A percentile compares a stretch with the other conserved stretches of the same genome.
These are phyloP conservation scores for Caerostris darwini DNA, from an alignment of 1,140 invertebrate genomes.

Conservation along the genomic window DNA sequence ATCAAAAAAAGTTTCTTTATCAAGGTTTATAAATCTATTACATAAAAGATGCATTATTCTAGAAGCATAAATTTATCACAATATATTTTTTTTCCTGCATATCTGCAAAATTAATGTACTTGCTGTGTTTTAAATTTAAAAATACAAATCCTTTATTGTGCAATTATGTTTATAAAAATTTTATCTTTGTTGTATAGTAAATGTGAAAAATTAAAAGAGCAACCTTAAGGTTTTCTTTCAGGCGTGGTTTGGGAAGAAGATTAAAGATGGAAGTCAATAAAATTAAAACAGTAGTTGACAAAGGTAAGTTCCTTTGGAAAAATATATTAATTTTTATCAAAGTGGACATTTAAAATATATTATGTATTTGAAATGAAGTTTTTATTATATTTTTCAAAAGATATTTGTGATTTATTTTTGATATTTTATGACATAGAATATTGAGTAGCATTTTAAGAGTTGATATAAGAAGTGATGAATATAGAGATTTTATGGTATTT, in stretches of 20 bases:
- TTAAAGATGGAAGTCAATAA: constrained; percentile 94
- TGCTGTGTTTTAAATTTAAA: too few species aligned
- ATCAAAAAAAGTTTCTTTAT: too few species aligned
- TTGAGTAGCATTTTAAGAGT: too few species aligned
- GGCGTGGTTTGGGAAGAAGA: constrained; percentile 86
- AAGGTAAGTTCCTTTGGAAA: constrained; percentile 81
- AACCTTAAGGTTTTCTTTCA: constrained; percentile 63
- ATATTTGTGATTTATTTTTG: neutral
- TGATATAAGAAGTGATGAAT: too few species aligned
- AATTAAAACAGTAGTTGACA: constrained; percentile 92
- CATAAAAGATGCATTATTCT: too few species aligned
- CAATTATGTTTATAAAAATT: too few species aligned
- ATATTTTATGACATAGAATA: neutral
- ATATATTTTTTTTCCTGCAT: too few species aligned
- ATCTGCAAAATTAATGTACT: too few species aligned
- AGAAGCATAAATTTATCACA: too few species aligned
- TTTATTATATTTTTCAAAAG: neutral
- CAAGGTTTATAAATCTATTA: too few species aligned
- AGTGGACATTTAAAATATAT: neutral
- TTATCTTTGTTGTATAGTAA: constrained; percentile 44
- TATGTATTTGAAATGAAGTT: neutral
- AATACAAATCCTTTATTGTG: too few species aligned
- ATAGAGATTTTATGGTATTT: too few species aligned
- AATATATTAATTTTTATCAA: constrained; percentile 6
- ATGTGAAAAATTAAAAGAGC: constrained; percentile 87